phyloP scores from a whole-genome alignment of 2,797 vertebrate species.

The Alca torda region DNA sequence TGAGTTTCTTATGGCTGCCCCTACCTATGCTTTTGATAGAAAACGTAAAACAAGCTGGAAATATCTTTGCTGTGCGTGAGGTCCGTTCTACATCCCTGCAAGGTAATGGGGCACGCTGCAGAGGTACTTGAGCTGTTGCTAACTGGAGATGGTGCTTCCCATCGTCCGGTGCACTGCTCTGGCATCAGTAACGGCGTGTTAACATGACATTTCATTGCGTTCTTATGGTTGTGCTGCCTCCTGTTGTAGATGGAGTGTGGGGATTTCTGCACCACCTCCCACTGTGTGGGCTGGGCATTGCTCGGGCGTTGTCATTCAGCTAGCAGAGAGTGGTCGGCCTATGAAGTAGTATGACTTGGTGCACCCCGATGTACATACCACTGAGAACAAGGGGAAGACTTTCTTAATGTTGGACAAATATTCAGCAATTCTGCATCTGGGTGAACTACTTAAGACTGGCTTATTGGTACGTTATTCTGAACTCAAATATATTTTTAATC shows the following conservation, averaged over 20 bases:
- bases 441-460: background rate
- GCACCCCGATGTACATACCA: background rate
- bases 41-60: background rate
- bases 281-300: background rate
- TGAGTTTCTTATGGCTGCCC: background rate
- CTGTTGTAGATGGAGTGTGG: background rate
- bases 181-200: background rate
- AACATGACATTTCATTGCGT: background rate
- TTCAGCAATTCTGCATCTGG: background rate
- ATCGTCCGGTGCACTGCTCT: accelerated
- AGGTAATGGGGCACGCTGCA: background rate
- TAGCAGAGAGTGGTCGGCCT: background rate
- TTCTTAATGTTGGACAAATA: accelerated
- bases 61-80: background rate
- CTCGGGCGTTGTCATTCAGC: background rate
- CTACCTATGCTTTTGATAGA: background rate
- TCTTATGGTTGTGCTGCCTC: background rate
- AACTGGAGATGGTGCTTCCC: background rate
- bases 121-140: background rate
- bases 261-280: background rate
- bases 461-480: background rate
- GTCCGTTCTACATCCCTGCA: background rate
- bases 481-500: background rate
- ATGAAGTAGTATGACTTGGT: background rate
- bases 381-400: background rate